A percentile compares a stretch with the other conserved stretches of the same genome.
phyloP scores from a whole-genome alignment of 2,113 vertebrate species.

The Orcinus orca region DNA sequence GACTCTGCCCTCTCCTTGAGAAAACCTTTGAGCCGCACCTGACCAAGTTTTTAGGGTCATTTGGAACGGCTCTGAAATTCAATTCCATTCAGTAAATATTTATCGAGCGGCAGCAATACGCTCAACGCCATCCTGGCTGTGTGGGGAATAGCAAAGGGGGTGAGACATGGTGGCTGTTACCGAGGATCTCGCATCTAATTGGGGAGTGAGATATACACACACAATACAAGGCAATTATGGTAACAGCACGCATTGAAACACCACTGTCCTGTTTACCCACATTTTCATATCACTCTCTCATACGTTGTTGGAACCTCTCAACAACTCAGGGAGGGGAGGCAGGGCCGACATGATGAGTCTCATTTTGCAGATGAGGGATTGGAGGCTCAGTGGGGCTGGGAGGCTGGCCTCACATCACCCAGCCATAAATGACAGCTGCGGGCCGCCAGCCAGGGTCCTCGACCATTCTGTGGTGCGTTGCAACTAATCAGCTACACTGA shows the following conservation, averaged over 20 bases:
- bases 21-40: background rate
- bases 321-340: background rate
- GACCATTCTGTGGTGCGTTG: background rate
- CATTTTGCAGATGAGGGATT: constrained; percentile 46
- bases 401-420: background rate
- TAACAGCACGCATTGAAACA: constrained; percentile 40
- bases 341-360: background rate
- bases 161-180: background rate
- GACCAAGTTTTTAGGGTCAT: constrained; percentile 4
- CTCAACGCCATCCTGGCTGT: background rate
- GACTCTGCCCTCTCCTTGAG: constrained; percentile 17
- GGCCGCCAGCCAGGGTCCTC: background rate
- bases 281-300: background rate
- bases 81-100: constrained; percentile 40
- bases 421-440: background rate
- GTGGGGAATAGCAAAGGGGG: background rate
- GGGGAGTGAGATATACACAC: constrained; percentile 5
- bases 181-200: background rate
- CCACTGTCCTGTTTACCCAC: constrained; percentile 47
- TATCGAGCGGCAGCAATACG: constrained; percentile 2
- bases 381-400: background rate
- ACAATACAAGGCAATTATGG: constrained; percentile 49
- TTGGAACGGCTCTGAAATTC: constrained; percentile 26
- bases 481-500: background rate
- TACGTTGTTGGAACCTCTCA: background rate